Base-by-base conservation (phyloP, 2,888 invertebrate species). In the Eupithecia vulgata region DNA sequence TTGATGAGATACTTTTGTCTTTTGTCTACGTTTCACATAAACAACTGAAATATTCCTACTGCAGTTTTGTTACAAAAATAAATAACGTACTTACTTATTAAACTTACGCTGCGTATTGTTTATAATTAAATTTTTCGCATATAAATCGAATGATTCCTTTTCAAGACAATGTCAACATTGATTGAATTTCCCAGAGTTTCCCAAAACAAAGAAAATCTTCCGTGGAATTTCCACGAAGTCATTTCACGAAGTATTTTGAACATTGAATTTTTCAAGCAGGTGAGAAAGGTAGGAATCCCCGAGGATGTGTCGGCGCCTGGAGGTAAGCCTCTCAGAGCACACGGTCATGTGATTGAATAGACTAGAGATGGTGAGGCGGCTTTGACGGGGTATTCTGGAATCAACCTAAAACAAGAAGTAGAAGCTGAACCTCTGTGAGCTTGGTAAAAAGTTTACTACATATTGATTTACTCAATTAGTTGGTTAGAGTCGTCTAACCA, bases 211-310 rank as follows among this genome's bases (percentile, higher is more conserved):
- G 48, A 67, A 59, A 34, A 45, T 78, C 71, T 78, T 77, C 57
- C 25, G 15, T 40, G 78, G 77, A 74, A 78, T 81, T 77, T 75
- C 68, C 59, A 62, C 34, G 64, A 65, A 68, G 67, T 72, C 70
- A 82, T 83, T 83, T 79, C 74, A 77, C 75, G 80, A 75, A 79
- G 69, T 81, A 78, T 78, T 79, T 81, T 77, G 83, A 79, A 89
- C 88, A 92, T 92, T 90, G 90, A 88, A 91, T 92, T 91, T 91
- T 87, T 89, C 88, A 88, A 84, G 86, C 81, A 83, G 79, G 71
- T 81, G 81, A 83, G 81, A 80, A 78, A 81, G 83, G 75, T 77
- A 76, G 85, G 87, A 91, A 87, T 91, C 91, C 92, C 90, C 64
- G 76, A 86, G 92, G 91, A 91, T 88, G 87, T 85, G 85, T 80